These are phyloP conservation scores for Kryptolebias marmoratus DNA, from an alignment of 2,113 vertebrate species.

Conservation along the genomic window DNA sequence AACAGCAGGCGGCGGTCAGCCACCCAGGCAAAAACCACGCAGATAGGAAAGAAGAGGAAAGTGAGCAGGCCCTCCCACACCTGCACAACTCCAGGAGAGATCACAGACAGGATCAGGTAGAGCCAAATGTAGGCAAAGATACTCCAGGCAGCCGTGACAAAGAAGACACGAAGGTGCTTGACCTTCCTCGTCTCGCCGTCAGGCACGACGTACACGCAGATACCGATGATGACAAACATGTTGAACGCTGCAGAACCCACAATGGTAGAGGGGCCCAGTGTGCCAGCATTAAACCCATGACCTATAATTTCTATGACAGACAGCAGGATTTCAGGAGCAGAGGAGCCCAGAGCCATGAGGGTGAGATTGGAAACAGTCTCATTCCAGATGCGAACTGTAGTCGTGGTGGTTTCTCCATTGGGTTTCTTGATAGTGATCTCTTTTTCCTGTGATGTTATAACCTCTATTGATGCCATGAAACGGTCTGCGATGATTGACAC, in stretches of 20 bases:
- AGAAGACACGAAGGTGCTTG: conserved; percentile 96
- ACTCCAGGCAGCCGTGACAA: conserved; percentile 97
- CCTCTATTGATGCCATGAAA: conserved; percentile 99
- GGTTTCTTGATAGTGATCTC: conserved; percentile 99
- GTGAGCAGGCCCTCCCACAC: conserved; percentile 98
- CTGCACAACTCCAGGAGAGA: conserved; percentile 93
- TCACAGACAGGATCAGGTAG: conserved; percentile 96
- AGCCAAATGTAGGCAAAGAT: conserved; percentile 99
- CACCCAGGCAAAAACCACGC: conserved; percentile 96
- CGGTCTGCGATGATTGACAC: conserved; percentile 98
- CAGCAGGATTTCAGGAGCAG: conserved; percentile 95
- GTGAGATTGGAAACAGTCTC: conserved; percentile 98
- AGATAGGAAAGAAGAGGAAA: conserved; percentile 98
- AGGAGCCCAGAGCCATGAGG: conserved; percentile 96
- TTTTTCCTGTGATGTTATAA: conserved; percentile 97
- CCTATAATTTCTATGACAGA: conserved; percentile 95
- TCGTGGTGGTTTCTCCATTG: conserved; percentile 95
- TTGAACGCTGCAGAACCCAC: conserved; percentile 98
- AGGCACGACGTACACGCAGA: conserved; percentile 96
- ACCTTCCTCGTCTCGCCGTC: conserved; percentile 96
- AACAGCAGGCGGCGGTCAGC: conserved; percentile 96
- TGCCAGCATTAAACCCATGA: conserved; percentile 90
- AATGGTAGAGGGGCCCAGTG: conserved; percentile 94
- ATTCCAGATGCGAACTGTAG: conserved; percentile 97
- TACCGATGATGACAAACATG: conserved; percentile 98